Evolutionary conservation across 2,888 invertebrate genomes (phyloP).

Genomic region (Clanis bilineata): DNA sequence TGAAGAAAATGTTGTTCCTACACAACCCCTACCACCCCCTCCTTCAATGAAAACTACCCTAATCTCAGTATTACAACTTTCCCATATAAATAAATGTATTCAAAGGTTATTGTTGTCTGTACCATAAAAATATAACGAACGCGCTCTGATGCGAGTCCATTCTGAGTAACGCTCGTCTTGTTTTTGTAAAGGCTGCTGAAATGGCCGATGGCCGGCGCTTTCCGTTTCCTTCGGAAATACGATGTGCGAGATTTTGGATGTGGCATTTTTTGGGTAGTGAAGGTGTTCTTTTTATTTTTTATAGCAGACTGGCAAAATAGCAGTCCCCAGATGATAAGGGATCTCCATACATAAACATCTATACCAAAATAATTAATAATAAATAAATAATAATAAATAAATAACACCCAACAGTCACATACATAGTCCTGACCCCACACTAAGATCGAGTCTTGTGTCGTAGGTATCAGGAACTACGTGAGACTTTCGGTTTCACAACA

Average conservation of each 20-base stretch:
- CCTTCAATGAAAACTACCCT: background rate
- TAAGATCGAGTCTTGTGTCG: too few relatives aligned
- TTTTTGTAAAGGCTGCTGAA: conserved; percentile 31
- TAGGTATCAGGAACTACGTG: too few relatives aligned
- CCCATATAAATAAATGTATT: conserved; percentile 29
- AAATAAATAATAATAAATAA: too few relatives aligned
- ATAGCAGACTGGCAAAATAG: background rate
- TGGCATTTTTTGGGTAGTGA: background rate
- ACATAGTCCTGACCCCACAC: too few relatives aligned
- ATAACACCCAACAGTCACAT: too few relatives aligned
- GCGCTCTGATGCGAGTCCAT: conserved; percentile 35
- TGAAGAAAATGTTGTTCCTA: too few relatives aligned
- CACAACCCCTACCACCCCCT: too few relatives aligned
- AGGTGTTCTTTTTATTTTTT: background rate
- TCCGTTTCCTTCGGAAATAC: conserved; percentile 18
- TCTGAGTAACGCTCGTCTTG: conserved; percentile 25
- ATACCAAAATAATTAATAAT: too few relatives aligned
- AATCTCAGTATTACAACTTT: conserved; percentile 20
- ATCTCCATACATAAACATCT: too few relatives aligned
- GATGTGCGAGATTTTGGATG: conserved; percentile 17
- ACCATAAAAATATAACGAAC: conserved; percentile 42
- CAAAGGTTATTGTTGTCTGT: conserved; percentile 28
- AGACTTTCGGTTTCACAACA: too few relatives aligned
- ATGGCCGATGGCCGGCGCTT: conserved; percentile 31
- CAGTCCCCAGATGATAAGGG: too few relatives aligned